phyloP scores from a whole-genome alignment of 2,113 vertebrate species.

The Chlorodrepanis virens region DNA sequence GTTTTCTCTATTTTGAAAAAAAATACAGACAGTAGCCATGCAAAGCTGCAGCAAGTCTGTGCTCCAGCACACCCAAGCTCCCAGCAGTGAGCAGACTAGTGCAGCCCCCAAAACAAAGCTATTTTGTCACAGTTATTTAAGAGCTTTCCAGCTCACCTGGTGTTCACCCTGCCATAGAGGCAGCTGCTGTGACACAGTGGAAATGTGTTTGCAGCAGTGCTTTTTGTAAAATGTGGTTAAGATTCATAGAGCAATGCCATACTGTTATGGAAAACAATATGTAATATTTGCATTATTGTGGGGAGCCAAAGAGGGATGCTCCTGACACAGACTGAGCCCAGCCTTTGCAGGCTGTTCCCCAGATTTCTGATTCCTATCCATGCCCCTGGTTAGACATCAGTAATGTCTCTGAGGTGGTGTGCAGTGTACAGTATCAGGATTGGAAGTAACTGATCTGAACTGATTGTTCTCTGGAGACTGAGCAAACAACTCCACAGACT shows the following conservation, averaged over 20 bases:
- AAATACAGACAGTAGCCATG: background rate
- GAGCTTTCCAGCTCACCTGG: background rate
- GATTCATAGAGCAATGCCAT: background rate
- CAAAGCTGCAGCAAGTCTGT: background rate
- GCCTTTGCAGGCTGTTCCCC: background rate
- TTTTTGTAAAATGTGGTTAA: background rate
- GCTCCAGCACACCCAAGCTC: background rate
- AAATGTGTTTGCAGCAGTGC: background rate
- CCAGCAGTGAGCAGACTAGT: background rate
- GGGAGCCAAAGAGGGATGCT: background rate
- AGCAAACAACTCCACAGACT: constrained; percentile 1
- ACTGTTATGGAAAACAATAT: background rate
- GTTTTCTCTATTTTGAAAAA: background rate
- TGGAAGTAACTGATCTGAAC: background rate
- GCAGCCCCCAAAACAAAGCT: background rate
- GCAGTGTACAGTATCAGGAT: background rate
- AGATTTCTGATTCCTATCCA: background rate
- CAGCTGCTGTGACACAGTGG: background rate
- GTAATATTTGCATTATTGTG: background rate
- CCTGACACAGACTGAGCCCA: background rate
- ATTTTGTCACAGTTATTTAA: background rate
- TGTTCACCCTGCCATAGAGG: background rate
- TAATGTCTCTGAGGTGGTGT: background rate
- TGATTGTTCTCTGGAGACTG: constrained; percentile 32
- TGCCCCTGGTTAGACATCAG: background rate